Evolutionary conservation across 1,140 invertebrate genomes (phyloP), one percentile per base, ranked within the genome.

Genomic region (Monomorium pharaonis): DNA sequence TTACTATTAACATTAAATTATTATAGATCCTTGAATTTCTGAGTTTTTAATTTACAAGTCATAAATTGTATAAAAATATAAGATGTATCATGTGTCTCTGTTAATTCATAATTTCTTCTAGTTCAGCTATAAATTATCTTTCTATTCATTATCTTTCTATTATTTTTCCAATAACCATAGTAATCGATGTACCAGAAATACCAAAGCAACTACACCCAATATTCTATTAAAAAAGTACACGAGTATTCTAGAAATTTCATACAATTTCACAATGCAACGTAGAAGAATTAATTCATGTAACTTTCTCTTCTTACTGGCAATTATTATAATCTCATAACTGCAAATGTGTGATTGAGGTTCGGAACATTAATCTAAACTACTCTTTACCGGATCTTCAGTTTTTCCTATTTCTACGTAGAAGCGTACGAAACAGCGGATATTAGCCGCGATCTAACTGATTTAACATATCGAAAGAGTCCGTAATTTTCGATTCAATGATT

Each of bases 401-500:
- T 51, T 51, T 24, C 18, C 21, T 49, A 51, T 65, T 24, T 5
- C 33, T 51, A 42, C 18, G 47, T 54, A 33, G 21, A 54, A 70
- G 16, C 24, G 18, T 42, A 51, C n/a, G n/a, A 14, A 44, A 65
- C 37, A 24, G 30, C 72, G 44, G 33, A 42, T 51, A 80, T 80
- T 54, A 84, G 1, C 24, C n/a, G 44, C 18, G n/a, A 27, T 37
- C 21, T 62, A 60, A 76, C 21, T 70, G 81, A 76, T 76, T 76
- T 47, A 77, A 63, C 58, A 44, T 72, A 83, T 54, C 24, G 27
- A 77, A 84, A 77, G 86, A 88, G 67, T 83, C 12, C 12, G 78
- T 44, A 81, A 87, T 77, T 72, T 65, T 16, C 54, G 7, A 58
- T 37, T 74, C 63, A 83, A 87, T 85, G 76, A 88, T 75, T 85